phyloP scores from a whole-genome alignment of 2,888 invertebrate genomes.

The Siphlonurus alternatus region DNA sequence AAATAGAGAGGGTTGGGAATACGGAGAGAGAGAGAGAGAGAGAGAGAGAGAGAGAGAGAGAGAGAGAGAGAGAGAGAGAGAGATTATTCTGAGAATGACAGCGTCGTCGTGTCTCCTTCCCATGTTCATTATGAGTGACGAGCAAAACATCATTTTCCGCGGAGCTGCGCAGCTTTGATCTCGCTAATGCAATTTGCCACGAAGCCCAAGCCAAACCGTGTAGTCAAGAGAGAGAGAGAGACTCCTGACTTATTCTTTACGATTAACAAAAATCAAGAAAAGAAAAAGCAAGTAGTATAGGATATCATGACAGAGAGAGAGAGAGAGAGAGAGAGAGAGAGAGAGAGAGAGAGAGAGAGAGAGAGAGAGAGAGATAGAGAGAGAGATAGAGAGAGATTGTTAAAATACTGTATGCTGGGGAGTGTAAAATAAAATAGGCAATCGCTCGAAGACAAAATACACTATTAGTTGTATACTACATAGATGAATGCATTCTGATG shows the following conservation, averaged over 20 bases:
- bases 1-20: no score
- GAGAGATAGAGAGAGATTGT: no score
- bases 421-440: no score
- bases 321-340: not conserved
- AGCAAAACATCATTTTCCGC: not conserved
- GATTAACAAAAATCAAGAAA: not conserved
- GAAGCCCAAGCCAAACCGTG: no score
- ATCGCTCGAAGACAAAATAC: no score
- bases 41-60: no score
- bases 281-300: not conserved
- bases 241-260: not conserved
- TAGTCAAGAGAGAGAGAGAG: no score
- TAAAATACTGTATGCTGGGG: no score
- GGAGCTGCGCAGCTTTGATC: not conserved
- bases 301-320: not conserved
- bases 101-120: not conserved
- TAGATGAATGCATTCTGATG: no score
- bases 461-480: no score
- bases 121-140: not conserved
- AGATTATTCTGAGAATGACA: not conserved
- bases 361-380: not conserved
- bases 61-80: no score
- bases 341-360: not conserved
- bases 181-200: not conserved
- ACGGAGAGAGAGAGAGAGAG: no score